Percentiles rank a stretch among this genome's conserved stretches.
Evolutionary conservation across 2,113 vertebrate genomes (phyloP).

Genomic region (Galemys pyrenaicus): DNA sequence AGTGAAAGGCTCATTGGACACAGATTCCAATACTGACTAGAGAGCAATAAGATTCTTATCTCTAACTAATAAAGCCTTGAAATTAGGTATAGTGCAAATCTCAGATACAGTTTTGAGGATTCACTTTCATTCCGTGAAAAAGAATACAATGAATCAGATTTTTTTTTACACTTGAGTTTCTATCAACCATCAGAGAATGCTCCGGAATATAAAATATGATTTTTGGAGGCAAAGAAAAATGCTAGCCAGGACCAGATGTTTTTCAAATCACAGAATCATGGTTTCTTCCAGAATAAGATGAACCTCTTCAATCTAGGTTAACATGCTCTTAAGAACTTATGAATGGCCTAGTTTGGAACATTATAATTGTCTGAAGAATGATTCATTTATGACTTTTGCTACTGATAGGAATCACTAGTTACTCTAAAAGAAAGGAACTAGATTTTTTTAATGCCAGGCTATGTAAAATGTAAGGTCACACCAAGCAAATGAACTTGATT

Average conservation of each 20-base stretch:
- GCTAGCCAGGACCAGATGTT: background rate
- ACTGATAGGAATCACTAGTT: background rate
- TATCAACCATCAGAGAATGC: background rate
- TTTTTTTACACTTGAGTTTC: background rate
- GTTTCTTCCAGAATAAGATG: background rate
- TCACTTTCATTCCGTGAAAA: background rate
- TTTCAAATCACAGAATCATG: background rate
- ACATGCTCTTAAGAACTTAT: background rate
- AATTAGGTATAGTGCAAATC: background rate
- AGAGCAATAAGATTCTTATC: background rate
- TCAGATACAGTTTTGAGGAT: background rate
- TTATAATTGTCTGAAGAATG: background rate
- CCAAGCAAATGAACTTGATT: background rate
- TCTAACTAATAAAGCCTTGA: constrained; percentile 11
- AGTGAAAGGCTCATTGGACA: background rate
- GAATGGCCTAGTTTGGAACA: background rate
- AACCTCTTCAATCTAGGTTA: background rate
- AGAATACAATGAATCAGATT: background rate
- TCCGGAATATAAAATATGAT: background rate
- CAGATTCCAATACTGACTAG: background rate
- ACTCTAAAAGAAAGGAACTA: background rate
- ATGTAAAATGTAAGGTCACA: background rate
- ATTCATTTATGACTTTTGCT: background rate
- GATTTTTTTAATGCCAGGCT: background rate
- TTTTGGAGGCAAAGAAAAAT: background rate